Conservation (phyloP, 2,888 invertebrate species). For the Nesidiocoris tenuis region DNA sequence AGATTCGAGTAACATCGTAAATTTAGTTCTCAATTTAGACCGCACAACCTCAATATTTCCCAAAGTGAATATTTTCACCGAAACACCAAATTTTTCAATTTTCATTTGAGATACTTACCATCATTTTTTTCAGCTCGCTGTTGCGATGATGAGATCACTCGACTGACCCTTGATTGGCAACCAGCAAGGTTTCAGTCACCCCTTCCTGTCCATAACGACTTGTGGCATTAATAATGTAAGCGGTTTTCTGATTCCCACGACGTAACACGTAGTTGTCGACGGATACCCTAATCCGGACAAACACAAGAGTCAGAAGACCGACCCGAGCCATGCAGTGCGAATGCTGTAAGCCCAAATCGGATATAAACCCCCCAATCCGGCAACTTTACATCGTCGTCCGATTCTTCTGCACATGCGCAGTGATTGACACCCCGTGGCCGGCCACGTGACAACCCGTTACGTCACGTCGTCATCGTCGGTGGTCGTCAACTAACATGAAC, state of each 20-base stretch:
- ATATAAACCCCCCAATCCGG: neutral
- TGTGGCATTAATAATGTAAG: constrained; percentile 39
- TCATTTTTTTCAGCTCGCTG: too few relatives aligned
- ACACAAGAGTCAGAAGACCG: neutral
- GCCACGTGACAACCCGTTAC: constrained; percentile 41
- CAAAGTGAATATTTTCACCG: too few relatives aligned
- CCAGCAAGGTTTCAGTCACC: neutral
- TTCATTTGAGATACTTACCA: too few relatives aligned
- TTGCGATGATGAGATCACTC: too few relatives aligned
- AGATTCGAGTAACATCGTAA: too few relatives aligned
- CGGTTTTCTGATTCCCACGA: constrained; percentile 42
- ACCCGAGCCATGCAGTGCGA: neutral
- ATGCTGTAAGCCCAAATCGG: neutral
- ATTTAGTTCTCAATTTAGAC: too few relatives aligned
- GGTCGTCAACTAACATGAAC: neutral
- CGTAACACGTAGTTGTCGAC: constrained; percentile 26
- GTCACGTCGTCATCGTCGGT: constrained; percentile 11
- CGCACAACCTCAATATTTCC: too few relatives aligned
- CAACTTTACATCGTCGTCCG: neutral
- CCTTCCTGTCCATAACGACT: constrained; percentile 10
- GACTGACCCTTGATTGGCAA: neutral
- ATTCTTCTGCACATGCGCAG: constrained; percentile 24
- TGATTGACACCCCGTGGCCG: constrained; percentile 36
- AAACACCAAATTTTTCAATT: too few relatives aligned
- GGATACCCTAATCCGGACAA: constrained; percentile 29